Evolutionary conservation across 2,888 invertebrate genomes (phyloP).

Genomic region (Euzetes globulus): DNA sequence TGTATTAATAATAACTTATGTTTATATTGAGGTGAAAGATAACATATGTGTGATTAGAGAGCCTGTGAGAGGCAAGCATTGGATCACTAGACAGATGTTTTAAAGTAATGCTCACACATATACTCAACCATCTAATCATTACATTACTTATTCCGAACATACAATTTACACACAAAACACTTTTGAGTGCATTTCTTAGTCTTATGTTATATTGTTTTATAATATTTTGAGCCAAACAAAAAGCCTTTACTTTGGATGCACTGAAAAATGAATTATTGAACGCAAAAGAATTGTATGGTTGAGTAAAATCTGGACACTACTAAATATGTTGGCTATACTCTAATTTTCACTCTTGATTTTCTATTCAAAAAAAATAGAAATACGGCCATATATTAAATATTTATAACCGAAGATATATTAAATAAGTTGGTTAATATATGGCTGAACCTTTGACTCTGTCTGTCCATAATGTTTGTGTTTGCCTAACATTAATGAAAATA

Average conservation of each 20-base stretch:
- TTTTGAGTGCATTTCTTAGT: background rate
- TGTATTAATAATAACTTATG: constrained; percentile 17
- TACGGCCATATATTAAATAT: background rate
- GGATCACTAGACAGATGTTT: constrained; percentile 11
- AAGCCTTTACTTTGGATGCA: no score
- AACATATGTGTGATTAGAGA: constrained; percentile 26
- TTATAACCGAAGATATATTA: no score
- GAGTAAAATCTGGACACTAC: no score
- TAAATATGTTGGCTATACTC: no score
- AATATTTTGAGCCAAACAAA: background rate
- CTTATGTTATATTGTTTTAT: background rate
- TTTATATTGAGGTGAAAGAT: constrained; percentile 27
- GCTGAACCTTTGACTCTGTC: background rate
- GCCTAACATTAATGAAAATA: constrained; percentile 15
- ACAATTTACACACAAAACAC: background rate
- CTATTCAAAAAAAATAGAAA: background rate
- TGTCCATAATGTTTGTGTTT: background rate
- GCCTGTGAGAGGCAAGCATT: background rate
- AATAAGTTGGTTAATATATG: background rate
- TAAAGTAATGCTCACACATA: background rate
- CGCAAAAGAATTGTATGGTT: no score
- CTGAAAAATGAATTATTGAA: no score
- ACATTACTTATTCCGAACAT: background rate
- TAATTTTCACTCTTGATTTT: background rate
- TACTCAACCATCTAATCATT: constrained; percentile 6